Base-by-base conservation (phyloP, 2,113 vertebrate genomes). In the Charina bottae region DNA sequence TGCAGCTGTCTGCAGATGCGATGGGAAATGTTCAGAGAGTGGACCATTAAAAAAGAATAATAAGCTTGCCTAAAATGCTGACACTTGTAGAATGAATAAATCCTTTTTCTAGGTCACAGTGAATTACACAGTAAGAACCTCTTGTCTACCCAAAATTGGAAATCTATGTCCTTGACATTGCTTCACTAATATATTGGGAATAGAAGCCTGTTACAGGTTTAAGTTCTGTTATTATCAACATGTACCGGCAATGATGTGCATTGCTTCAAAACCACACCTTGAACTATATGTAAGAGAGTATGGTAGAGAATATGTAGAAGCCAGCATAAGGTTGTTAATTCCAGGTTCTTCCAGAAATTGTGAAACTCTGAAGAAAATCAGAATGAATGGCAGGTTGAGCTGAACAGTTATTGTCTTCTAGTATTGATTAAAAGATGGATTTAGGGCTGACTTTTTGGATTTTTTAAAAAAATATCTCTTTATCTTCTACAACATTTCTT, bases 21-120 rank as follows among this genome's bases (percentile, higher is more conserved):
- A 0, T 46, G 17, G 94, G 17, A 93, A 93, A 78, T 17, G 12
- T 88, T 88, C 86, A 83, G 83, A 83, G 19, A 59, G 19, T 88
- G 86, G 55, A 68, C 91, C 60, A 90, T 96, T 94, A 90, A 46
- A 93, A 78, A 78, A 78, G 68, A 78, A 78, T 78, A 78, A 78
- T 78, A 78, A 95, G 88, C 60, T 9, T 46, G 85, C 89, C 1
- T 91, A 8, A 83, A 87, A 13, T 83, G 91, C 62, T 86, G 4
- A 91, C 24, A 86, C 3, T 93, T 46, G 19, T 10, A 92, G 21
- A 95, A 91, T 94, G 91, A 5, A 91, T 42, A 87, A 46, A 89
- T 55, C 53, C 2, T 78, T 46, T 94, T 91, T 60, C 21, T 83
- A 91, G 12, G 78, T 92, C 55, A 88, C 3, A 91, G 1, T 5